phyloP scores from a whole-genome alignment of 2,113 vertebrate species.

The Mormoops blainvillei region DNA sequence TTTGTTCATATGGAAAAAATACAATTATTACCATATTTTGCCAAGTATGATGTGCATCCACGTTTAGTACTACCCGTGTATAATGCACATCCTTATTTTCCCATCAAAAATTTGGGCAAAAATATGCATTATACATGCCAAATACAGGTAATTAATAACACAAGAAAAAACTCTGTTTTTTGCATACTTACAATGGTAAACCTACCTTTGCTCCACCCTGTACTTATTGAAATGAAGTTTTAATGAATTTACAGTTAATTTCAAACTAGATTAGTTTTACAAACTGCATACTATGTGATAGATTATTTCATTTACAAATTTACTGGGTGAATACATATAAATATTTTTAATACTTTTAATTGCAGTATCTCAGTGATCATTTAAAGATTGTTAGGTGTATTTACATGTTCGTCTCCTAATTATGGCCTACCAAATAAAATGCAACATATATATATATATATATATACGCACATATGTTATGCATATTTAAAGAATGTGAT shows the following conservation, averaged over 20 bases:
- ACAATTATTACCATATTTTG: no score
- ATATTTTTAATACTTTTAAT: not conserved
- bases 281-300: not conserved
- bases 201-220: not conserved
- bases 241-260: not conserved
- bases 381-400: not conserved
- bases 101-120: no score
- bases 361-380: not conserved
- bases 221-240: not conserved
- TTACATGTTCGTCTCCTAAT: not conserved
- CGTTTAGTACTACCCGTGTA: no score
- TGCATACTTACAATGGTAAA: not conserved
- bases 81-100: no score
- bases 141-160: no score
- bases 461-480: not conserved
- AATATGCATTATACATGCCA: no score
- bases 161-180: not conserved
- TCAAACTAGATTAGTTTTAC: not conserved
- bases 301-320: not conserved
- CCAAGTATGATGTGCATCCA: no score
- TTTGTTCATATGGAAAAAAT: not conserved
- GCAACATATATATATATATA: not conserved
- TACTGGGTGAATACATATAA: not conserved
- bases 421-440: conserved; percentile 19
- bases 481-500: conserved; percentile 59